Conservation (phyloP, 2,797 vertebrate species). For the Centropyge bicolor region DNA sequence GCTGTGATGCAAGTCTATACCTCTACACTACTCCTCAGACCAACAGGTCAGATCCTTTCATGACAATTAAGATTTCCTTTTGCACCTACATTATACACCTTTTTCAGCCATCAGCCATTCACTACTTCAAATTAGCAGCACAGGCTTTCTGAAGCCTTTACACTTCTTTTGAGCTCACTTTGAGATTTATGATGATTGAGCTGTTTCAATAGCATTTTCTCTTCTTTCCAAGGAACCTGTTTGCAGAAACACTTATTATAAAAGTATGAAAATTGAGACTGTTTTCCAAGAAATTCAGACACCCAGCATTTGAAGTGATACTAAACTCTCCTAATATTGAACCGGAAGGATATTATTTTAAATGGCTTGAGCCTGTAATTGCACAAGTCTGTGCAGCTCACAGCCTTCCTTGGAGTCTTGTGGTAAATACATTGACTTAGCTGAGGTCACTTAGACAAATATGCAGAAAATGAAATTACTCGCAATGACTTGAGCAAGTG, state of each 20-base stretch:
- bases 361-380: constrained; percentile 30
- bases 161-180: not conserved
- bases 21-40: not conserved
- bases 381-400: not conserved
- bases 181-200: not conserved
- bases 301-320: not conserved
- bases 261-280: not conserved
- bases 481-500: constrained; percentile 2
- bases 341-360: constrained; percentile 29
- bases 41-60: not conserved
- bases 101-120: not conserved
- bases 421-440: constrained; percentile 1
- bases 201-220: not conserved
- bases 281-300: constrained; percentile 12
- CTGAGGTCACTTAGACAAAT: constrained; percentile 39
- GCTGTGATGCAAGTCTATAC: constrained; percentile 24
- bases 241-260: not conserved
- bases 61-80: not conserved
- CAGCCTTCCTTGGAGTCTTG: constrained; percentile 1
- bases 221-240: not conserved
- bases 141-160: not conserved
- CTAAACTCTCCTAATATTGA: constrained; percentile 10
- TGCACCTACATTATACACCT: not conserved
- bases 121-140: not conserved
- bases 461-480: constrained; percentile 29